These are phyloP conservation scores for Drosophila prolongata DNA, from an alignment of 2,888 invertebrate species.

Conservation along the genomic window DNA sequence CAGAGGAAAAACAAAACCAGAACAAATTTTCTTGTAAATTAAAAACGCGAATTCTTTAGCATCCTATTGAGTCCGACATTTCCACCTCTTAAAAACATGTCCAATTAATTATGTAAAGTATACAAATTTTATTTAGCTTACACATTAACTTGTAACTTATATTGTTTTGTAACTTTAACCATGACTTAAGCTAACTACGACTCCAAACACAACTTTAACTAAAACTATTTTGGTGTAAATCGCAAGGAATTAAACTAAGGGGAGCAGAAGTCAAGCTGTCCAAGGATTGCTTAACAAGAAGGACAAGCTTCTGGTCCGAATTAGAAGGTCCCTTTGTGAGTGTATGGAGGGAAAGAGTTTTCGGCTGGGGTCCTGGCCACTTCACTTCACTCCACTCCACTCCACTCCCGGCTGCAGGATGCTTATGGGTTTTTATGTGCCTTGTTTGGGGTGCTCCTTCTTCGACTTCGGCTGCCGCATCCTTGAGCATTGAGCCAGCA, in stretches of 20 bases:
- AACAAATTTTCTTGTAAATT: no score
- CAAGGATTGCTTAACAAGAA: slow-evolving; percentile 21
- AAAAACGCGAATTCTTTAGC: no score
- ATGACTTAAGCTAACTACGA: background rate
- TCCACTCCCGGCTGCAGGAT: slow-evolving; percentile 36
- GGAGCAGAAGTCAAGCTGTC: background rate
- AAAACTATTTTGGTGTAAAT: slow-evolving; percentile 3
- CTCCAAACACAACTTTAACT: background rate
- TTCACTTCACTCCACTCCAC: slow-evolving; percentile 6
- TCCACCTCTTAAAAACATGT: no score
- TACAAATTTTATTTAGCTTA: no score
- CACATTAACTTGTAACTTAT: no score
- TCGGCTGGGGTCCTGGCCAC: slow-evolving; percentile 34
- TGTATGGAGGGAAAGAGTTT: slow-evolving; percentile 41
- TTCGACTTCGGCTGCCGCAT: slow-evolving; percentile 41
- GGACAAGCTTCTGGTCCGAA: slow-evolving; percentile 28
- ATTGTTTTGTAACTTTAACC: background rate
- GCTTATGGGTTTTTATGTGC: slow-evolving; percentile 77
- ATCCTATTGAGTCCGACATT: no score
- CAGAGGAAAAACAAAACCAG: no score
- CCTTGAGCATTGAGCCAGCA: slow-evolving; percentile 53
- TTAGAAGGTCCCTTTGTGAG: slow-evolving; percentile 18
- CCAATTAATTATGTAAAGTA: no score
- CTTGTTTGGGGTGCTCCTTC: slow-evolving; percentile 55
- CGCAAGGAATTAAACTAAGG: slow-evolving; percentile 9